Evolutionary conservation across 1,140 invertebrate genomes (phyloP).

Genomic region (Stenopsyche tienmushanensis): DNA sequence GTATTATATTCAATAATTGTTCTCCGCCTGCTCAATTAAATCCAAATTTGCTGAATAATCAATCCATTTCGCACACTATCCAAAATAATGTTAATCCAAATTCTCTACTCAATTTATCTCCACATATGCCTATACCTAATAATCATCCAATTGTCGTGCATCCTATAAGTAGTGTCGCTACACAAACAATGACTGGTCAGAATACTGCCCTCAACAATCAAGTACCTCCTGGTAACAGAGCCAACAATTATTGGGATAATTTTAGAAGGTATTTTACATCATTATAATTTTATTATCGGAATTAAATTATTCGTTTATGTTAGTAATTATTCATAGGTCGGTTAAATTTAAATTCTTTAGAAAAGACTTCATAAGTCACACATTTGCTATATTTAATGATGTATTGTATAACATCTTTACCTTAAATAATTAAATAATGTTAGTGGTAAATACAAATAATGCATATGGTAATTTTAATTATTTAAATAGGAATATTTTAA

Average conservation of each 20-base stretch:
- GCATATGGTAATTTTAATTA: too few relatives aligned
- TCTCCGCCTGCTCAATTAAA: conserved; percentile 23
- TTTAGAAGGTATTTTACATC: conserved; percentile 71
- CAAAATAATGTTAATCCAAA: conserved; percentile 34
- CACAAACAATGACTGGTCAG: conserved; percentile 23
- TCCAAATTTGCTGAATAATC: conserved; percentile 30
- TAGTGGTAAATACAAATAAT: too few relatives aligned
- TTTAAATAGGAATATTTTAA: too few relatives aligned
- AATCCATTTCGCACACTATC: conserved; percentile 2
- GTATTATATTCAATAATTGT: conserved; percentile 32
- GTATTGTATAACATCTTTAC: too few relatives aligned
- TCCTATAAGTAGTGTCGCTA: neutral
- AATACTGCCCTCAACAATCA: conserved; percentile 74
- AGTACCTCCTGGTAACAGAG: conserved; percentile 81
- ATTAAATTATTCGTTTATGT: neutral
- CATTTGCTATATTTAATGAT: too few relatives aligned
- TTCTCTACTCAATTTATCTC: conserved; percentile 26
- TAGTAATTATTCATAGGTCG: neutral
- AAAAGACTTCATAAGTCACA: too few relatives aligned
- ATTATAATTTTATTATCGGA: neutral
- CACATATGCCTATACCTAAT: conserved; percentile 22
- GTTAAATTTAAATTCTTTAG: neutral
- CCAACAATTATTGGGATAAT: conserved; percentile 92
- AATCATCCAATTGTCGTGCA: conserved; percentile 19
- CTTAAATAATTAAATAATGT: too few relatives aligned